phyloP scores from a whole-genome alignment of 1,140 invertebrate species.

The Rhysida immarginata region DNA sequence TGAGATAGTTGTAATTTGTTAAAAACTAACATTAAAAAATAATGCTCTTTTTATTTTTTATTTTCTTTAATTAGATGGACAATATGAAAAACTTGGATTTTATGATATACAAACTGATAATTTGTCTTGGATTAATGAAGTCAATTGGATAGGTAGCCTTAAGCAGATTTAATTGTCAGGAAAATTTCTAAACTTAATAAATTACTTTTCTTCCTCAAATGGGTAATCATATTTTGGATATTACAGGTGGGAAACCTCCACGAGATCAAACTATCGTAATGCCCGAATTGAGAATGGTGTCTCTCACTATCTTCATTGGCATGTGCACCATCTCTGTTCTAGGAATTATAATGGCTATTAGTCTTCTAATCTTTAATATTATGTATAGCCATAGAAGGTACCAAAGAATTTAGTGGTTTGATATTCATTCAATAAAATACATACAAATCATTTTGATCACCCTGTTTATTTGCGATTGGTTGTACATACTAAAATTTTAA shows the following conservation, averaged over 20 bases:
- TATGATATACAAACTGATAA: slow-evolving; percentile 92
- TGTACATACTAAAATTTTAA: no score
- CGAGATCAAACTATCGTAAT: slow-evolving; percentile 83
- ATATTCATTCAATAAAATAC: no score
- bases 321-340: slow-evolving; percentile 75
- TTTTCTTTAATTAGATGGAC: slow-evolving; percentile 57
- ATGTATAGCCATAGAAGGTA: slow-evolving; percentile 79
- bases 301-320: slow-evolving; percentile 69
- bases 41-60: no score
- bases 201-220: no score
- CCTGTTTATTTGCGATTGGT: no score
- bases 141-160: slow-evolving; percentile 81
- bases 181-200: no score
- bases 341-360: slow-evolving; percentile 66
- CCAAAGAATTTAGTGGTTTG: no score
- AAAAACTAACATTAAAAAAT: no score
- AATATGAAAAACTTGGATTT: slow-evolving; percentile 87
- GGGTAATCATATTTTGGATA: no score
- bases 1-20: slow-evolving; percentile 48
- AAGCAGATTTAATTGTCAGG: no score
- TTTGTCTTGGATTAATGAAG: slow-evolving; percentile 77
- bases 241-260: slow-evolving; percentile 59
- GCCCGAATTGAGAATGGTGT: slow-evolving; percentile 64
- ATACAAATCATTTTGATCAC: no score
- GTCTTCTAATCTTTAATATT: slow-evolving; percentile 77